Percentiles rank a stretch among this genome's conserved stretches.
Evolutionary conservation across 2,113 vertebrate genomes (phyloP).

Genomic region (Pungitius pungitius): DNA sequence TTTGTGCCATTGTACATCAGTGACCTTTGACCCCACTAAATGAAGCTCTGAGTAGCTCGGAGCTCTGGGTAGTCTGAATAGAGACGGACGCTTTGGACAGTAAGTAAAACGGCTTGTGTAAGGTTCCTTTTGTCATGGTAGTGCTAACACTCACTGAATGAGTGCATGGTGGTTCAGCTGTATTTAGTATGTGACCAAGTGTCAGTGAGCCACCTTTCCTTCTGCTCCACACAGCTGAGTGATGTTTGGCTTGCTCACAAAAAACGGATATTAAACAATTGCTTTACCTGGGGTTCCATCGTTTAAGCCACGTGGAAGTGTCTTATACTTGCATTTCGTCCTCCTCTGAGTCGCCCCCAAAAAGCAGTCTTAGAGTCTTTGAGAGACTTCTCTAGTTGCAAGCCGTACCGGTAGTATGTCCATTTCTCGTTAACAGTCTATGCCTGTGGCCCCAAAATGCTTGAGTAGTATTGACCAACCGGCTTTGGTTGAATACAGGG

Average conservation of each 20-base stretch:
- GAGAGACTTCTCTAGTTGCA: not conserved
- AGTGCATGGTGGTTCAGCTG: not conserved
- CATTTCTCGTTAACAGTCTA: too few species aligned
- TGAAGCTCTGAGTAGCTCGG: not conserved
- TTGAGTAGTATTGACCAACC: not conserved
- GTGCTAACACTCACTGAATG: not conserved
- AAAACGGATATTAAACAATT: not conserved
- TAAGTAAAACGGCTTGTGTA: not conserved
- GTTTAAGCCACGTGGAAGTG: too few species aligned
- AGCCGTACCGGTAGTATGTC: not conserved
- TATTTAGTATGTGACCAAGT: not conserved
- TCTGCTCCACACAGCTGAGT: not conserved
- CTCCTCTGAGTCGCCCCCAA: not conserved
- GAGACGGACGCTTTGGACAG: not conserved
- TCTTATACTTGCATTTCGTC: too few species aligned
- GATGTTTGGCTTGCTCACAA: not conserved
- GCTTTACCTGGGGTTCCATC: too few species aligned
- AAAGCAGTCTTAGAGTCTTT: not conserved
- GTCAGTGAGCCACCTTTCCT: not conserved
- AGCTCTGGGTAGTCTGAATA: too few species aligned
- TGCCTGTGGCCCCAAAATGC: too few species aligned
- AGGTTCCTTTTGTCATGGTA: not conserved
- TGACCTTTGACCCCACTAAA: constrained; percentile 66
- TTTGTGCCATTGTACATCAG: not conserved
- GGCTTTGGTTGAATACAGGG: not conserved